Conservation (phyloP, 2,113 vertebrate genomes). For the Chrysochloris asiatica region DNA sequence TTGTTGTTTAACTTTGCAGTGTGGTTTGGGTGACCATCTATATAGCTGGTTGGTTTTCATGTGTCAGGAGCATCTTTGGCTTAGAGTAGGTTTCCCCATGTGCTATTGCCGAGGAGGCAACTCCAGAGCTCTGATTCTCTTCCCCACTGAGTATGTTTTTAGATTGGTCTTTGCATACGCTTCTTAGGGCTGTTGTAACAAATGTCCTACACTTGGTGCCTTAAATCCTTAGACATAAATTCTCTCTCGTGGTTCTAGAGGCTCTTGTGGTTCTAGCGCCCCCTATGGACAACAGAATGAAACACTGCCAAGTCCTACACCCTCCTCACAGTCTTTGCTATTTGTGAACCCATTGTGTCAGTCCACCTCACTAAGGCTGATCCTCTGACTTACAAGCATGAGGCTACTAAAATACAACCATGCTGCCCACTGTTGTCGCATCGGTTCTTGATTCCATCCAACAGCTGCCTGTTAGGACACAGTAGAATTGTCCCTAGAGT, state of each 20-base stretch:
- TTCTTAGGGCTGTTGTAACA: background rate
- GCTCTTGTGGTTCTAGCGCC: background rate
- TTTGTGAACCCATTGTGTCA: background rate
- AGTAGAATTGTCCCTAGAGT: too few relatives aligned
- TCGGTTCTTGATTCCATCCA: too few relatives aligned
- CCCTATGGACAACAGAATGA: background rate
- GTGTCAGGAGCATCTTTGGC: background rate
- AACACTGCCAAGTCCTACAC: background rate
- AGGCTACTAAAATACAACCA: too few relatives aligned
- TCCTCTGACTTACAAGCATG: background rate
- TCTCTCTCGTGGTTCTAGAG: background rate
- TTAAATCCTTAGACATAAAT: background rate
- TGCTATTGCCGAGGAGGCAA: fast-evolving
- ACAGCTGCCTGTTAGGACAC: too few relatives aligned
- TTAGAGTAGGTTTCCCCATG: background rate
- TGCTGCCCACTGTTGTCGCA: too few relatives aligned
- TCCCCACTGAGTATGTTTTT: background rate
- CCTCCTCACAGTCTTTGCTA: background rate
- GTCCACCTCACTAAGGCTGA: background rate
- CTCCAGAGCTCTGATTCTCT: background rate
- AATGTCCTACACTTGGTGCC: background rate
- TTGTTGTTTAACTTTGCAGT: too few relatives aligned
- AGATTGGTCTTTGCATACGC: background rate
- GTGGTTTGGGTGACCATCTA: background rate
- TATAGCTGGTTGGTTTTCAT: too few relatives aligned